Base-by-base conservation (phyloP, 2,797 vertebrate species). In the Anisognathus igniventris region DNA sequence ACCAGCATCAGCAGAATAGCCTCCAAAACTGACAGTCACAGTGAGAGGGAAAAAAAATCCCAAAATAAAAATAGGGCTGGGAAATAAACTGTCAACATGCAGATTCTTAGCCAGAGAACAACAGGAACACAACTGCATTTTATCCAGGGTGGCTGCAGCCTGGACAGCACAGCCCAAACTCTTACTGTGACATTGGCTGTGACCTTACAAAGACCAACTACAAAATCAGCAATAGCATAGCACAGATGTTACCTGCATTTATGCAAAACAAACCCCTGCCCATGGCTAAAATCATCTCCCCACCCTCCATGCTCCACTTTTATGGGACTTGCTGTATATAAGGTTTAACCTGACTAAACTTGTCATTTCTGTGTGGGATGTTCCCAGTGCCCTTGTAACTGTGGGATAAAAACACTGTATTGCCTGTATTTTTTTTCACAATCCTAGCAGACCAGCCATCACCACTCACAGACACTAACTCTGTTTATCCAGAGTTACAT, bases 61-160 rank as follows among this genome's bases (percentile, higher is more conserved):
- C 45, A 30, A 61, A 92, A 90, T 56, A 94, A 96, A 92, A 89
- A 65, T 1, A 80, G 10, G 21, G 3, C 42, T 65, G 56, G 33
- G 18, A 91, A 81, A 81, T 35, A 71, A 92, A 71, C 50, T 39
- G 53, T 61, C 50, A 76, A 73, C 58, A 30, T 9, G 65, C 62
- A 79, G 71, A 47, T 73, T 81, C 84, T 87, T 45, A 73, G 60
- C 30, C 23, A 48, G 60, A 67, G 64, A 93, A 78, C 35, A 81
- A 67, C 42, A 61, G 51, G 53, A 91, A 70, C 28, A 37, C 47
- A 90, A 83, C 42, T 42, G 62, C 27, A 35, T 67, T 70, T 83
- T 14, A 47, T 7, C 22, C 48, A 85, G 40, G 22, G 44, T 25
- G 18, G n/a, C 39, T 62, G 67, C 65, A 80, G 66, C 75, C 51